Percentiles rank a stretch among this genome's conserved stretches.
These are phyloP conservation scores for Aphodius granarius DNA, from an alignment of 2,888 invertebrate genomes.

Conservation along the genomic window DNA sequence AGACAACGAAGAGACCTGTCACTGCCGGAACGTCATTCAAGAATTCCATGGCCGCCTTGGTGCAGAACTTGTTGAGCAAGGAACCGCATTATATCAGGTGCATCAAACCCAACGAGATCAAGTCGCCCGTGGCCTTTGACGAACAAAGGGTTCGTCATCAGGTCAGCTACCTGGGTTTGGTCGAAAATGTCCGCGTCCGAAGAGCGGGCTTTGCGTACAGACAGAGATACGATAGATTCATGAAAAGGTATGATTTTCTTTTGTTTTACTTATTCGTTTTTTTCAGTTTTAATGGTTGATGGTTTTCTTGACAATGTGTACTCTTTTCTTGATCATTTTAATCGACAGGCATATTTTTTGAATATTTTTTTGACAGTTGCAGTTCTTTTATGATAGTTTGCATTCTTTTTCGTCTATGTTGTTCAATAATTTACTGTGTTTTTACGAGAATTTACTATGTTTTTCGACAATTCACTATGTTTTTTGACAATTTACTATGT, in stretches of 20 bases:
- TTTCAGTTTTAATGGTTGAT: too few relatives aligned
- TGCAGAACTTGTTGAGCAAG: conserved; percentile 85
- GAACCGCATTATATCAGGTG: conserved; percentile 97
- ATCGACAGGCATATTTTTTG: too few relatives aligned
- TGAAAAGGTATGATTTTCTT: conserved; percentile 72
- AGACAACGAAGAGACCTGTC: conserved; percentile 90
- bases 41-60: conserved; percentile 89
- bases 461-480: too few relatives aligned
- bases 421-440: too few relatives aligned
- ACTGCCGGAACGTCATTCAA: conserved; percentile 96
- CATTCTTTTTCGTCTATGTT: too few relatives aligned
- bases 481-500: too few relatives aligned
- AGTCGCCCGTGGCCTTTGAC: conserved; percentile 85
- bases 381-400: too few relatives aligned
- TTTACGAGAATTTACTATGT: too few relatives aligned
- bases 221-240: conserved; percentile 90
- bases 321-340: too few relatives aligned
- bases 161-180: conserved; percentile 84
- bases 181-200: conserved; percentile 94
- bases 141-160: conserved; percentile 76
- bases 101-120: conserved; percentile 95
- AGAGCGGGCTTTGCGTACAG: conserved; percentile 97
- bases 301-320: too few relatives aligned
- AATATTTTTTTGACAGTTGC: too few relatives aligned
- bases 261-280: too few relatives aligned